Evolutionary conservation across 2,797 vertebrate genomes (phyloP), one percentile per base, ranked within the genome.

Genomic region (Oryzias sinensis): DNA sequence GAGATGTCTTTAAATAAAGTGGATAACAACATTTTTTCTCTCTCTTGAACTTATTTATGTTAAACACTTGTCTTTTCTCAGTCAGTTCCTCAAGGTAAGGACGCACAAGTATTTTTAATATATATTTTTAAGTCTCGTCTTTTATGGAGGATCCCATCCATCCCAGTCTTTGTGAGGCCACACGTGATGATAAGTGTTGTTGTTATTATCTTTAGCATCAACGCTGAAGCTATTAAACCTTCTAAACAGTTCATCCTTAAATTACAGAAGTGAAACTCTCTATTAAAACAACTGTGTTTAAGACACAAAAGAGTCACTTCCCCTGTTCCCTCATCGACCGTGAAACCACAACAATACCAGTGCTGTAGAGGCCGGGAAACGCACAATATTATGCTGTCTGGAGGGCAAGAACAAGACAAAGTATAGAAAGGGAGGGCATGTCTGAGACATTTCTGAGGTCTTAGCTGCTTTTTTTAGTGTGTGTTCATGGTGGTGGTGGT

Each of bases 401-500:
- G 58, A 71, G 68, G 27, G 27, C 54, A 65, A 57, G 61, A 61
- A 49, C 20, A 33, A 37, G 47, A 43, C 56, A 48, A 15, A 59
- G 48, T 5, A 60, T 7, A 33, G 13, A 48, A 42, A n/a, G 52
- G 56, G 43, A 59, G 70, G 43, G 80, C 44, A 65, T 6, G 43
- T 41, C 41, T 16, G 44, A 68, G 69, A 67, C 57, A 77, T 87
- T 68, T 81, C 63, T 81, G 59, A 68, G 71, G 74, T 68, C 65
- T 65, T 66, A 75, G 72, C 60, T 81, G 49, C 65, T 80, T 71
- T 82, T 69, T 85, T 81, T 78, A 62, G 62, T 59, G 3, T 58
- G 60, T 86, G 85, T 87, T 88, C 86, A 84, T 76, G 48, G 62
- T 68, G 48, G 62, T 68, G 48, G 72, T 50, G 68, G 69, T 79